Evolutionary conservation across 1,140 invertebrate species (phyloP), one percentile per base, ranked within the genome.

Genomic region (Neodiprion fabricii): DNA sequence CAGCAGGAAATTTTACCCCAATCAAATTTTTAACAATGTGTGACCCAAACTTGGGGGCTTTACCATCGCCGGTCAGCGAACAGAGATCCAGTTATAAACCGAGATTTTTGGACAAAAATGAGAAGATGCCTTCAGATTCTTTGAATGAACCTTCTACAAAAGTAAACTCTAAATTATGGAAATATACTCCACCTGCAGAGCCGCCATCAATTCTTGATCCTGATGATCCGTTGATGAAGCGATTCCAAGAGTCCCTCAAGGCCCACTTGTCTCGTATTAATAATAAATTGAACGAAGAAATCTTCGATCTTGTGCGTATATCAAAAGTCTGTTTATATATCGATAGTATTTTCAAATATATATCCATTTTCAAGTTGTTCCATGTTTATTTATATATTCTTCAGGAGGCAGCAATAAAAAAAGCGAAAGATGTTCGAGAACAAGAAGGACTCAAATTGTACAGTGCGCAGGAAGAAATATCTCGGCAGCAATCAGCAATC

Each of bases 181-280:
- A 28, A 14, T 47, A 69, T 14, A 11, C 68, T 5, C 14, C 68
- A 14, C 47, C 68, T 9, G 68, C 12, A 14, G 70, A 77, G 50
- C 28, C 74, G 12, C 76, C 80, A 48, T 79, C 85, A 48, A 82
- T 91, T 70, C 80, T 92, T 28, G 87, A 90, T 80, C 91, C 92
- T 0, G 89, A 93, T 79, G 92, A 94, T 86, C 92, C 91, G 1
- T 85, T 93, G 50, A 89, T 94, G 85, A 84, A 88, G 71, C 89
- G 87, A 79, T 94, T 94, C 79, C 93, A 94, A 85, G 79, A 89
- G 79, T 88, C 91, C 0, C 81, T 94, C 0, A 91, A 89, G 74
- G 83, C 86, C 28, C 91, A 93, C 83, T 85, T 93, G 1, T 69
- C 86, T 23, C 86, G 85, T 28, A 89, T 91, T n/a, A 88, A 91